Evolutionary conservation across 2,888 invertebrate genomes (phyloP), one percentile per base, ranked within the genome.

Genomic region (Agriopis leucophaearia): DNA sequence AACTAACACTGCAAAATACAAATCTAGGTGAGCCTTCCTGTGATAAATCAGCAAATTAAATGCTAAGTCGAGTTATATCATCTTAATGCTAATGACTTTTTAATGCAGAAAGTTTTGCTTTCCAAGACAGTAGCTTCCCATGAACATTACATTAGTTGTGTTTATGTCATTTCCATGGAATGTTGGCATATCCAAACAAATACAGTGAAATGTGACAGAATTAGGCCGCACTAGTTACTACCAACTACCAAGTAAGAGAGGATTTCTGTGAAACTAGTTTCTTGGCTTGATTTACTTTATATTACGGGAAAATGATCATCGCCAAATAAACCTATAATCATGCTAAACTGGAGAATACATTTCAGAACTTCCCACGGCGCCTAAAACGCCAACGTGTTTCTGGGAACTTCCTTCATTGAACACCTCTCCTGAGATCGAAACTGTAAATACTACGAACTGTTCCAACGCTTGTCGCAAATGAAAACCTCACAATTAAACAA

Each of bases 381-480:
- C 27, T n/a, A 44, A 12, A 9, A 51, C 35, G 40, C 40, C 18
- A 35, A 16, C 56, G 44, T 8, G 13, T 42, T 74, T 72, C 75
- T 50, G 18, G 18, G 73, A 72, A 75, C 72, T 71, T 75, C 72
- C 74, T 73, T 64, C 74, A 27, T 64, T 69, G 70, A 71, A 70
- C 38, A 35, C 54, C 38, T 67, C 58, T 55, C 58, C 36, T 36
- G 50, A 73, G 69, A 74, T 72, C 64, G 65, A 72, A 73, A 70
- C 71, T 71, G 69, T 71, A 62, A 72, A 72, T 75, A 74, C 75
- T 44, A 51, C 55, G 75, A 74, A 75, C 16, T 38, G 38, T 55
- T 70, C 70, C 69, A 38, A 58, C 51, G 59, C 44, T 54, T 36
- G 64, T 15, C 18, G 60, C 67, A 70, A 47, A 64, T 66, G 66